These are phyloP conservation scores for Oppia nitens DNA, from an alignment of 1,140 invertebrate genomes.

Conservation along the genomic window DNA sequence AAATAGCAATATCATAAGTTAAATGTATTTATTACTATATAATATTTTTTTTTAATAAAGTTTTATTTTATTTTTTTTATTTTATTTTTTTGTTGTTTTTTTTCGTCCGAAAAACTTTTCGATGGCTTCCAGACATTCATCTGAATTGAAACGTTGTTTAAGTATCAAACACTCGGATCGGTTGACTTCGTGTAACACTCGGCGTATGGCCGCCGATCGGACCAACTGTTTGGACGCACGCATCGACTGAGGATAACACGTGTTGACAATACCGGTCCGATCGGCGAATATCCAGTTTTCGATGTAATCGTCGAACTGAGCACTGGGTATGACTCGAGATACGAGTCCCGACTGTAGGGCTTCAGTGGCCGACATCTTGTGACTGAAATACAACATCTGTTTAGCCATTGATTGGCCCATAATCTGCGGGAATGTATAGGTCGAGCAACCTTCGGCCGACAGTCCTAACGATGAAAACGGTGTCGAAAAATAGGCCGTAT, in stretches of 20 bases:
- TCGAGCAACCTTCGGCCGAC: constrained; percentile 66
- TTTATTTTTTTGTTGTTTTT: background rate
- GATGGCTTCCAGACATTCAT: constrained; percentile 39
- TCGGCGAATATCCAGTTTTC: background rate
- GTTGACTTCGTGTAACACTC: constrained; percentile 35
- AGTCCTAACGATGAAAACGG: constrained; percentile 65
- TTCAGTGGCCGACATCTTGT: constrained; percentile 55
- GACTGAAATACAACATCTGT: constrained; percentile 60
- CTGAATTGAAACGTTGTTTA: constrained; percentile 39
- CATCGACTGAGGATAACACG: constrained; percentile 5
- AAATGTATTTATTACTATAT: no score
- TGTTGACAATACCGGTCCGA: constrained; percentile 6
- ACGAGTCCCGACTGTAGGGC: constrained; percentile 46
- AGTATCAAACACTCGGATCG: constrained; percentile 37
- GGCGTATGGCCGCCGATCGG: background rate
- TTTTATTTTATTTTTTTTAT: background rate
- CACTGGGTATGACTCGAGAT: constrained; percentile 42
- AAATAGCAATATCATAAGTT: no score
- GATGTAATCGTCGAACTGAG: constrained; percentile 32
- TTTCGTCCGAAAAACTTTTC: constrained; percentile 31
- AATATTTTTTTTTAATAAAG: no score
- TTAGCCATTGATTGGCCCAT: constrained; percentile 53
- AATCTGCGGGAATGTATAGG: constrained; percentile 58
- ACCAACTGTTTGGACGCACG: constrained; percentile 9
- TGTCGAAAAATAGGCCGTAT: constrained; percentile 65